phyloP scores from a whole-genome alignment of 1,140 invertebrate species.

The Lordiphosa mommai region DNA sequence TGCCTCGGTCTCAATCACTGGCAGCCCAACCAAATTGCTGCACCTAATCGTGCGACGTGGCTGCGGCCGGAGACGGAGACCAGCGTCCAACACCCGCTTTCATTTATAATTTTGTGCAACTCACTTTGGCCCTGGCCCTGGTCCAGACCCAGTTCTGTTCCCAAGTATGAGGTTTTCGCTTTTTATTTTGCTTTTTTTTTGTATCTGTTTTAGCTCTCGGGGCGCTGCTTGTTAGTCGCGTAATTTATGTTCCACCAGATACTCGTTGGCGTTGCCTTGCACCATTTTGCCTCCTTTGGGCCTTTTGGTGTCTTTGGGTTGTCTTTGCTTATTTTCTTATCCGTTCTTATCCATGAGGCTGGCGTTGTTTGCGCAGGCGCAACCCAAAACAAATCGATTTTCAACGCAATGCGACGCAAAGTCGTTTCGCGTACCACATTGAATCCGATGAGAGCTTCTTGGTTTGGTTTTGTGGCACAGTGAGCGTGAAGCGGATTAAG shows the following conservation, averaged over 20 bases:
- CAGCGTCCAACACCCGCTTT: conserved; percentile 65
- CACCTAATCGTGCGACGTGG: conserved; percentile 68
- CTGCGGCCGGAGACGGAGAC: conserved; percentile 14
- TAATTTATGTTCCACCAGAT: conserved; percentile 79
- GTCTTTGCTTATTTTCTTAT: conserved; percentile 75
- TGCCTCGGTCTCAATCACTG: conserved; percentile 75
- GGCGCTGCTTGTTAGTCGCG: conserved; percentile 78
- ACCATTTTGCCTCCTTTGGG: conserved; percentile 24
- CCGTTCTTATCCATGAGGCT: conserved; percentile 70
- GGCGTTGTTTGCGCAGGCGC: conserved; percentile 78
- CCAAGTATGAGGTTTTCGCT: conserved; percentile 44
- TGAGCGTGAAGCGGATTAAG: conserved; percentile 74
- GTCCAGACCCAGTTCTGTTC: conserved; percentile 24
- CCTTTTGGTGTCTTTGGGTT: conserved; percentile 33
- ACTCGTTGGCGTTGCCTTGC: conserved; percentile 73
- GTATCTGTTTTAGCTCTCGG: conserved; percentile 67
- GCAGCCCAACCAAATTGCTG: conserved; percentile 69
- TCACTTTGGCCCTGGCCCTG: conserved; percentile 44
- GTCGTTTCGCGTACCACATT: conserved; percentile 18
- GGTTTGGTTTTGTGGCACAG: conserved; percentile 25
- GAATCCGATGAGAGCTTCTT: neutral
- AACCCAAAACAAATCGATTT: conserved; percentile 79
- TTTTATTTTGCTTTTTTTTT: conserved; percentile 16
- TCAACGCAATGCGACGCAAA: conserved; percentile 67
- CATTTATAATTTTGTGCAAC: conserved; percentile 73